Base-by-base conservation (phyloP, 2,797 vertebrate species). In the Chloroceryle amazona region DNA sequence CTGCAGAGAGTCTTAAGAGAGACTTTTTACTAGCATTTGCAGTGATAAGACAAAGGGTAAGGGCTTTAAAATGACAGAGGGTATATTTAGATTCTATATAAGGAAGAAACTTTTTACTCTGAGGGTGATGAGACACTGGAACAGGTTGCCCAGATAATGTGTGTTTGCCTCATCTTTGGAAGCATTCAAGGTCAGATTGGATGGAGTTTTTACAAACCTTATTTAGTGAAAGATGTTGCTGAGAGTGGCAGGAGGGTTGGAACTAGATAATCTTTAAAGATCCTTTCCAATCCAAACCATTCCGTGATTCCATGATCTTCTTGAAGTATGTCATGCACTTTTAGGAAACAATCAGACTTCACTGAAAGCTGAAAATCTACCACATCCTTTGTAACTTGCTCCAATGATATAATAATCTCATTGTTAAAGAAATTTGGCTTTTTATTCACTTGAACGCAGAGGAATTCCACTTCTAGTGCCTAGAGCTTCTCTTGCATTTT, bases 171-270 rank as follows among this genome's bases (percentile, higher is more conserved):
- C 19, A 15, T 55, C 46, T 3, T 1, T 49, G 44, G 7, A 79
- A 79, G 21, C 28, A 11, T 44, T 84, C 37, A 21, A 79, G 21
- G 49, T 13, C n/a, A 62, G 5, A 10, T 14, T 67, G 60, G n/a
- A 49, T 31, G 11, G 23, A 11, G 33, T 31, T 72, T 78, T 72
- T 19, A 42, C 54, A 31, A 71, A 82, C 31, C 6, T 55, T 21
- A 7, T 66, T 25, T 31, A 28, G n/a, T 13, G 23, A 35, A 55
- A 37, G 21, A 7, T 55, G 44, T 52, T 37, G 12, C 29, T 58
- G n/a, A 13, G 12, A 10, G 19, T n/a, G 13, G 25, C 25, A 52
- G 4, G 2, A 10, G 8, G 6, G 2, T 3, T 74, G 19, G 42
- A 81, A 39, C 11, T 57, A 70, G 25, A 18, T 39, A 13, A 39